These are phyloP conservation scores for Ceramica pisi DNA, from an alignment of 2,888 invertebrate genomes.

Conservation along the genomic window DNA sequence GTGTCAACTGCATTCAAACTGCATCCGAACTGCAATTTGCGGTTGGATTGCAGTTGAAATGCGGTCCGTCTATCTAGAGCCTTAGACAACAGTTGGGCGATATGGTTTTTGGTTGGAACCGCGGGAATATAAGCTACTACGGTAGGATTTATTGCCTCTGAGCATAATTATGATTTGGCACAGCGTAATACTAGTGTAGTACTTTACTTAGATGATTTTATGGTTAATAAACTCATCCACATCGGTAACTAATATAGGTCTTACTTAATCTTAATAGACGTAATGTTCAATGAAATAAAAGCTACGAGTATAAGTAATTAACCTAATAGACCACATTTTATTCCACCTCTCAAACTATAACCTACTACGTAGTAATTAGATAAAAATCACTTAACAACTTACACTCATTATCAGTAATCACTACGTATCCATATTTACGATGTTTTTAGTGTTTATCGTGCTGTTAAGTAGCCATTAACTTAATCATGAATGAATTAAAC, in stretches of 20 bases:
- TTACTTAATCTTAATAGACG: not conserved
- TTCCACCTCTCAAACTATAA: not conserved
- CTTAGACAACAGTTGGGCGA: no score
- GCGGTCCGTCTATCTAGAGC: no score
- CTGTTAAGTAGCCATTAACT: slow-evolving; percentile 43
- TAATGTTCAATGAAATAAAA: slow-evolving; percentile 2
- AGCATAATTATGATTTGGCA: not conserved
- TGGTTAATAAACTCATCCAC: slow-evolving; percentile 7
- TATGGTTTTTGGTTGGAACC: not conserved
- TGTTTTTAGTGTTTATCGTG: slow-evolving; percentile 57
- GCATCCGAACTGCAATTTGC: no score
- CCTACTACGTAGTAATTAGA: slow-evolving; percentile 34
- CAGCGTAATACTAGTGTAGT: not conserved
- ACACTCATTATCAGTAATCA: slow-evolving; percentile 52
- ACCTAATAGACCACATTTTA: slow-evolving; percentile 17
- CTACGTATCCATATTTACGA: slow-evolving; percentile 57
- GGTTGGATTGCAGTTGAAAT: no score
- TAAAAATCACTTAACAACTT: slow-evolving; percentile 51
- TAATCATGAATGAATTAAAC: slow-evolving; percentile 53
- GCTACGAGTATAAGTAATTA: not conserved
- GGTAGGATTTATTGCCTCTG: not conserved
- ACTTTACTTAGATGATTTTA: slow-evolving; percentile 7
- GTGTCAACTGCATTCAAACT: no score
- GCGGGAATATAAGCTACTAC: not conserved
- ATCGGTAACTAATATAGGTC: not conserved